Evolutionary conservation across 1,140 invertebrate species (phyloP), one percentile per base, ranked within the genome.

Genomic region (Parapsyche elsis): DNA sequence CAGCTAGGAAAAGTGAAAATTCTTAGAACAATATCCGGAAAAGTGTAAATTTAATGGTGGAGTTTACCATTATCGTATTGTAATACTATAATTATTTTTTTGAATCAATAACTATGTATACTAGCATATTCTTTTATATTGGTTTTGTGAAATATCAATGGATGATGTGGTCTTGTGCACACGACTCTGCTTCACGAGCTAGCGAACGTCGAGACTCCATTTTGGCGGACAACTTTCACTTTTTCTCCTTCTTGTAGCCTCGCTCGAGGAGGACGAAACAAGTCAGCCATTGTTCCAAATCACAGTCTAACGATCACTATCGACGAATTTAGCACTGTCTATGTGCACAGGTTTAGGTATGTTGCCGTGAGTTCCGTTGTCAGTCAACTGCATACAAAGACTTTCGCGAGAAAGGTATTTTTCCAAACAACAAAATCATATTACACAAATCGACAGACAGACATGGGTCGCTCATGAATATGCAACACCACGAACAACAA

Each of bases 161-260:
- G 30, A 4, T 7, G 30, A 38, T 38, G 30, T 38, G 30, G 30
- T 38, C 30, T 38, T 38, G 30, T 7, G 30, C 1, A 38, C 30
- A 38, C n/a, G n/a, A n/a, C n/a, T n/a, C n/a, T n/a, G 7, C 30
- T 38, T 38, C 30, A 38, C 30, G 30, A 38, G 30, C 30, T 38
- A 38, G 24, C 64, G 24, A 4, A 19, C 64, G 64, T 67, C 21
- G 9, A 24, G 73, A 26, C 46, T 75, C 73, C 49, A 75, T 75
- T 75, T 75, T 57, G 46, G 44, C 71, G 71, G 46, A 45, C 46
- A 44, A 49, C 73, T 75, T 75, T 75, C 73, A 75, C 73, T 75
- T 75, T 75, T 75, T 57, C 46, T 46, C 73, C 71, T 45, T 74
- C 16, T 57, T 16, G 46, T 75, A 24, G 73, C 46, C 19, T 49